phyloP scores from a whole-genome alignment of 1,140 invertebrate genomes.

The Philopotamus ludificatus region DNA sequence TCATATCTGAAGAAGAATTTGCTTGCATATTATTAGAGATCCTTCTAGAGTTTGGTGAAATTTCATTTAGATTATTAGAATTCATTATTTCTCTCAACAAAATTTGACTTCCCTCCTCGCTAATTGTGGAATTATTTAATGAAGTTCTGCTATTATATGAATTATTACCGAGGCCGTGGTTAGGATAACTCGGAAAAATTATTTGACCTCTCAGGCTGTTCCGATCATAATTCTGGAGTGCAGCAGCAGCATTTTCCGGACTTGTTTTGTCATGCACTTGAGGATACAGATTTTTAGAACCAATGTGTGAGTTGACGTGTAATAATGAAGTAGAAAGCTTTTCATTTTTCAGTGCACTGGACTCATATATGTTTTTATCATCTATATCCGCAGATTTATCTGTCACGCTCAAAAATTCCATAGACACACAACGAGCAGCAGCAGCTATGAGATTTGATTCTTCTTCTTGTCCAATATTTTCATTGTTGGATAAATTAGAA shows the following conservation, averaged over 20 bases:
- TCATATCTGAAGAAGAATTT: background rate
- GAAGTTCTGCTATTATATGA: slow-evolving; percentile 5
- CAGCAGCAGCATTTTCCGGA: slow-evolving; percentile 13
- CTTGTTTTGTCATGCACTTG: slow-evolving; percentile 49
- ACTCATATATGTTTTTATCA: slow-evolving; percentile 74
- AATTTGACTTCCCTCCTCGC: slow-evolving; percentile 22
- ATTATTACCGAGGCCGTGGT: slow-evolving; percentile 16
- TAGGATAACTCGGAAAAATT: slow-evolving; percentile 2
- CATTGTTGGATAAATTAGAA: slow-evolving; percentile 49
- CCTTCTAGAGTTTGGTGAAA: slow-evolving; percentile 1
- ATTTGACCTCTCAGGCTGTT: slow-evolving; percentile 32
- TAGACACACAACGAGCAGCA: slow-evolving; percentile 64
- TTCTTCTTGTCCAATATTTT: slow-evolving; percentile 47
- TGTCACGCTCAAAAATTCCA: slow-evolving; percentile 65
- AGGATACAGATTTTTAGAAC: slow-evolving; percentile 57
- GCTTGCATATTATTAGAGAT: slow-evolving; percentile 26
- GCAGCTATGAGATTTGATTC: slow-evolving; percentile 61
- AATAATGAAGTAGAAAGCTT: slow-evolving; percentile 55
- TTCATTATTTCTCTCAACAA: slow-evolving; percentile 8
- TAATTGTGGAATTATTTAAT: slow-evolving; percentile 8
- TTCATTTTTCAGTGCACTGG: slow-evolving; percentile 61
- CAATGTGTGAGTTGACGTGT: slow-evolving; percentile 41
- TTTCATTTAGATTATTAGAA: slow-evolving; percentile 8
- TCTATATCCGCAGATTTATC: slow-evolving; percentile 71
- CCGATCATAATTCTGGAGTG: slow-evolving; percentile 29